Evolutionary conservation across 2,113 vertebrate genomes (phyloP).

Genomic region (Copsychus sechellarum): DNA sequence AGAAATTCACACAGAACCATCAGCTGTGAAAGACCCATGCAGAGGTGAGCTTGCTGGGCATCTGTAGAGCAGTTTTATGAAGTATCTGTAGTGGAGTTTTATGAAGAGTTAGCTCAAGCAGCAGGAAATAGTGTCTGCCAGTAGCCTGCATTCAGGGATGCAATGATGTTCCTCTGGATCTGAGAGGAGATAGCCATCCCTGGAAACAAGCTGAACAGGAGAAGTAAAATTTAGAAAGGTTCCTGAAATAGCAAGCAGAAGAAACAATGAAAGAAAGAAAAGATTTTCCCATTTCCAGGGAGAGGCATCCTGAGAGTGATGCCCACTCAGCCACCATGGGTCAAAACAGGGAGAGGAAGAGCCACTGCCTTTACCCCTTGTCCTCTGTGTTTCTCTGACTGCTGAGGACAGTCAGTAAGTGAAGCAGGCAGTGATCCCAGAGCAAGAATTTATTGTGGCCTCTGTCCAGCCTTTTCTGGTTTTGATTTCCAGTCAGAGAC

Average conservation of each 20-base stretch:
- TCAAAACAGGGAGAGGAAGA: fast-evolving
- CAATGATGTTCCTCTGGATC: not conserved
- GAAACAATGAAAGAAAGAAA: not conserved
- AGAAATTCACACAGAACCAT: not conserved
- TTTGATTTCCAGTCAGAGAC: not conserved
- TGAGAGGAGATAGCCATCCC: not conserved
- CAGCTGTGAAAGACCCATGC: not conserved
- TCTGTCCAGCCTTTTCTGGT: not conserved
- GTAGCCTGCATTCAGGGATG: not conserved
- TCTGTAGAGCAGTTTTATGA: not conserved
- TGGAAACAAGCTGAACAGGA: not conserved
- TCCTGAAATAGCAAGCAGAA: not conserved
- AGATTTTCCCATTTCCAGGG: not conserved
- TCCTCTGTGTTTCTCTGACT: not conserved
- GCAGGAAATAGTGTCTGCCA: not conserved
- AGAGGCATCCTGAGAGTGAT: not conserved
- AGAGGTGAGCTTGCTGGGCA: not conserved
- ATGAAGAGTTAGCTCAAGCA: not conserved
- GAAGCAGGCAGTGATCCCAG: not conserved
- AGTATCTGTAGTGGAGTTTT: not conserved
- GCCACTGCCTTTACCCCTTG: not conserved
- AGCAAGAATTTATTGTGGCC: not conserved
- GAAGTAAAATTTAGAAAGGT: not conserved
- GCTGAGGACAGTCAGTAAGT: not conserved
- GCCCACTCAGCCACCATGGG: fast-evolving